phyloP scores from a whole-genome alignment of 2,113 vertebrate species.

The Tamias sibiricus region DNA sequence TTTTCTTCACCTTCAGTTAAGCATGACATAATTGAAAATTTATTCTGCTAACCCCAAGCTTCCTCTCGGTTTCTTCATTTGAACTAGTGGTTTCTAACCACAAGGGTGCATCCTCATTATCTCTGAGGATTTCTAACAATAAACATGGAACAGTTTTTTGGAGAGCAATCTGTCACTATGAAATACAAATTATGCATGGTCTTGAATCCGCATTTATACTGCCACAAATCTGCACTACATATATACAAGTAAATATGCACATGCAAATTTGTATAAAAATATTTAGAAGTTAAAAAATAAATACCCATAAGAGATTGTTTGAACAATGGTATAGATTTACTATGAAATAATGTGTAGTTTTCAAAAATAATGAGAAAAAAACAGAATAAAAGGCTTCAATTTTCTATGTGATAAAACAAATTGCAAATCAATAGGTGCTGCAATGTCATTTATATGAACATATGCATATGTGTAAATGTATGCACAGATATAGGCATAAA shows the following conservation, averaged over 20 bases:
- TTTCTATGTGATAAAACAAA: not conserved
- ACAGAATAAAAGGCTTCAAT: not conserved
- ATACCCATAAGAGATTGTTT: not conserved
- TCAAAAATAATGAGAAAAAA: not conserved
- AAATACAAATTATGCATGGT: not conserved
- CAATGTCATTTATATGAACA: not conserved
- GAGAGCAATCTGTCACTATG: not conserved
- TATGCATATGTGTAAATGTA: too few species aligned
- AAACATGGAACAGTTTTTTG: not conserved
- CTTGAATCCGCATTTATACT: not conserved
- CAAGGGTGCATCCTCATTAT: not conserved
- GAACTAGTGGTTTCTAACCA: not conserved
- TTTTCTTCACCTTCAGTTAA: not conserved
- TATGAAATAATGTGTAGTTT: not conserved
- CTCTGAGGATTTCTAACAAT: not conserved
- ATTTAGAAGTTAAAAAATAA: not conserved
- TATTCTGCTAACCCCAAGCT: not conserved
- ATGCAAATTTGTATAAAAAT: not conserved
- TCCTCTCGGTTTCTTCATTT: not conserved
- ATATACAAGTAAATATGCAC: not conserved
- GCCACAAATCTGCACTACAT: not conserved
- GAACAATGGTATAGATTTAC: not conserved
- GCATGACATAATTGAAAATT: not conserved
- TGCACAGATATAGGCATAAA: too few species aligned
- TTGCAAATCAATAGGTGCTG: not conserved